Evolutionary conservation across 2,797 vertebrate genomes (phyloP).

Genomic region (Ficedula albicollis): DNA sequence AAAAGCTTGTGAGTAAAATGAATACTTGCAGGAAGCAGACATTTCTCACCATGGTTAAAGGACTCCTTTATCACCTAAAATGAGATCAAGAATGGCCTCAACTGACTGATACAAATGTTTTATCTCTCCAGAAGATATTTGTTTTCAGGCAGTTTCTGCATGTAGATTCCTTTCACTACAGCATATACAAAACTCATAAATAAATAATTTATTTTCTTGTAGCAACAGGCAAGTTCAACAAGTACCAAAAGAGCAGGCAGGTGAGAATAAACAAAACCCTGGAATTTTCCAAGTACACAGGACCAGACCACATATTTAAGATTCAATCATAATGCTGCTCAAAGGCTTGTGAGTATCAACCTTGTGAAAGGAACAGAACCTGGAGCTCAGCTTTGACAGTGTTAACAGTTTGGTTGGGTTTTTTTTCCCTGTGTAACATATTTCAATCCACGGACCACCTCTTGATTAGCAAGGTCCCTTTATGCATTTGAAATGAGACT

Average conservation of each 20-base stretch:
- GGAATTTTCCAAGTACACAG: neutral
- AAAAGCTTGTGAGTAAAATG: neutral
- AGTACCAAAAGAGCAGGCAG: neutral
- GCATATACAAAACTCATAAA: neutral
- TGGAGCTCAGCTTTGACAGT: neutral
- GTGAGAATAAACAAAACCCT: neutral
- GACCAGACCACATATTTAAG: neutral
- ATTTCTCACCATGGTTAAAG: neutral
- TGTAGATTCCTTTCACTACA: neutral
- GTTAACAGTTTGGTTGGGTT: neutral
- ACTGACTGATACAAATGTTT: neutral
- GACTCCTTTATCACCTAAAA: neutral
- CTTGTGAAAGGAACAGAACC: neutral
- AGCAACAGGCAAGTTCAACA: neutral
- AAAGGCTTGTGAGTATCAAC: neutral
- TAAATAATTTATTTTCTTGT: neutral
- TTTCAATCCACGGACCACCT: neutral
- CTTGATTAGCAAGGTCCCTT: neutral
- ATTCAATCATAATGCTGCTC: neutral
- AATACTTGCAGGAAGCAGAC: neutral
- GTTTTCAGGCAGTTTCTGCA: neutral
- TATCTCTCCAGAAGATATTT: neutral
- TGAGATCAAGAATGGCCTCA: neutral
- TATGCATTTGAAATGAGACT: neutral
- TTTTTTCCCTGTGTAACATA: neutral